Conservation (phyloP, 92 coral and sea anemone genomes). For the Epizoanthus ramosus region DNA sequence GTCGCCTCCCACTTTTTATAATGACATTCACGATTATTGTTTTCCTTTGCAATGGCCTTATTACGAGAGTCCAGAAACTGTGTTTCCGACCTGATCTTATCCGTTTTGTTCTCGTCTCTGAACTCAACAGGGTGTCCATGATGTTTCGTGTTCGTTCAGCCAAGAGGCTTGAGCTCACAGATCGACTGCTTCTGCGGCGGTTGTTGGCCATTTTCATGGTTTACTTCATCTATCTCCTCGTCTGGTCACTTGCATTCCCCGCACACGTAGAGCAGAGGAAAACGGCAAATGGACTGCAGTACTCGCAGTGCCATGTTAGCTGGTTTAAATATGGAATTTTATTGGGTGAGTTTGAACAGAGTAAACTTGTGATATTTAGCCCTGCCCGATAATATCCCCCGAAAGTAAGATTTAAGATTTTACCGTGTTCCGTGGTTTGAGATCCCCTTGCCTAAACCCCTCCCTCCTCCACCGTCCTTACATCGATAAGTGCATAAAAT, state of each 20-base stretch:
- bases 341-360: slow-evolving; percentile 30
- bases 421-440: too few relatives aligned
- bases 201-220: slow-evolving; percentile 56
- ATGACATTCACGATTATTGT: too few relatives aligned
- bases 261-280: slow-evolving; percentile 42
- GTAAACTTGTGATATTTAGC: neutral
- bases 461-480: too few relatives aligned
- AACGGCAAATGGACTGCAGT: slow-evolving; percentile 53
- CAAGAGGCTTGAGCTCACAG: slow-evolving; percentile 84
- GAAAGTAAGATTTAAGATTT: too few relatives aligned
- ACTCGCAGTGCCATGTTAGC: slow-evolving; percentile 59
- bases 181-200: slow-evolving; percentile 70
- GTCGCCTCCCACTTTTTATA: too few relatives aligned
- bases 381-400: neutral
- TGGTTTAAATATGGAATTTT: slow-evolving; percentile 37
- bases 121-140: slow-evolving; percentile 61
- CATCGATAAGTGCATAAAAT: too few relatives aligned
- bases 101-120: neutral
- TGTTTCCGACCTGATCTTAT: too few relatives aligned
- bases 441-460: too few relatives aligned
- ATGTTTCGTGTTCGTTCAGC: slow-evolving; percentile 88
- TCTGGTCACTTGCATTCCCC: slow-evolving; percentile 87
- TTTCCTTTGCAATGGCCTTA: too few relatives aligned
- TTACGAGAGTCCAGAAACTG: too few relatives aligned
- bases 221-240: slow-evolving; percentile 65